Evolutionary conservation across 2,888 invertebrate species (phyloP).

Genomic region (Agonopterix subpropinquella): DNA sequence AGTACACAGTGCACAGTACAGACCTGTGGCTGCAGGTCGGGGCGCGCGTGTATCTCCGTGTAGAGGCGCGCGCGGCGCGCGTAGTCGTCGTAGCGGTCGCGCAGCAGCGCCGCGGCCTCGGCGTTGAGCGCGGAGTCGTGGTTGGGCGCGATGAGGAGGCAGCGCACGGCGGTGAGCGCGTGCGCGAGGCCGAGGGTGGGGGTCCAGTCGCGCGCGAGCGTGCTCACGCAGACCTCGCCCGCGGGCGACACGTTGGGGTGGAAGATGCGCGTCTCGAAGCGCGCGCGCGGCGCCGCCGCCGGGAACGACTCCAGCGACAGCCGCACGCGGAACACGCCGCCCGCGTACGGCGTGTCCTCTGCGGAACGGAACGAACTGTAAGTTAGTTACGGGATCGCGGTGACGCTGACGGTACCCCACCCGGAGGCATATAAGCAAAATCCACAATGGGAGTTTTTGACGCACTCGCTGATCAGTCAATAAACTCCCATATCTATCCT

Average conservation of each 20-base stretch:
- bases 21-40: slow-evolving; percentile 61
- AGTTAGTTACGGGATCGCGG: too few relatives aligned
- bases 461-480: too few relatives aligned
- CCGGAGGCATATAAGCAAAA: too few relatives aligned
- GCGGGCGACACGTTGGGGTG: slow-evolving; percentile 93
- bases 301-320: slow-evolving; percentile 93
- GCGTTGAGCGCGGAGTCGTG: slow-evolving; percentile 98
- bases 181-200: slow-evolving; percentile 96
- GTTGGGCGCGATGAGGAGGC: slow-evolving; percentile 97
- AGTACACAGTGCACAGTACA: too few relatives aligned
- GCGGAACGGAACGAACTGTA: slow-evolving; percentile 7
- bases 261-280: slow-evolving; percentile 96
- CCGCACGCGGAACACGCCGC: slow-evolving; percentile 93
- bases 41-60: slow-evolving; percentile 60
- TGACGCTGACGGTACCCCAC: too few relatives aligned
- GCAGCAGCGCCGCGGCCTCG: slow-evolving; percentile 94
- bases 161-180: slow-evolving; percentile 92
- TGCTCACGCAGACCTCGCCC: slow-evolving; percentile 97
- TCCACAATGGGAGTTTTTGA: too few relatives aligned
- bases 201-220: slow-evolving; percentile 97
- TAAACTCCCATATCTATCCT: too few relatives aligned
- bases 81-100: slow-evolving; percentile 96
- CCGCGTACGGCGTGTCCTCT: slow-evolving; percentile 94
- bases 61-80: slow-evolving; percentile 72
- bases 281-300: slow-evolving; percentile 92